A percentile compares a stretch with the other conserved stretches of the same genome.
Evolutionary conservation across 1,140 invertebrate species (phyloP).

Genomic region (Sitodiplosis mosellana): DNA sequence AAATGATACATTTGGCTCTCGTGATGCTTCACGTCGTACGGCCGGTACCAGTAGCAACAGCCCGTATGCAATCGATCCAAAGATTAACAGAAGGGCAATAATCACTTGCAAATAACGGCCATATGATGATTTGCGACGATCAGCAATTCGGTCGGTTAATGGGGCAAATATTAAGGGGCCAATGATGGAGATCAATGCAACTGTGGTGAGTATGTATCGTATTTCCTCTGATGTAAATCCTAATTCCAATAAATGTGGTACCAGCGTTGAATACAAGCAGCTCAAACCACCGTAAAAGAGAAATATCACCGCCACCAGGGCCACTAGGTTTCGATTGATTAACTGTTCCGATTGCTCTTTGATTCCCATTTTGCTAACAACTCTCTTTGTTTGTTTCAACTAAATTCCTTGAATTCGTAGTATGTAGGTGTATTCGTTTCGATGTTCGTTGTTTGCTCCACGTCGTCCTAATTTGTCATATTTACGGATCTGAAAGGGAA

Average conservation of each 20-base stretch:
- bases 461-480: no score
- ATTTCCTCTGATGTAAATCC: slow-evolving; percentile 49
- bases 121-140: slow-evolving; percentile 17
- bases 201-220: slow-evolving; percentile 48
- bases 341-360: slow-evolving; percentile 8
- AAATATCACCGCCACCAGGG: slow-evolving; percentile 19
- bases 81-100: slow-evolving; percentile 42
- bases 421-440: no score
- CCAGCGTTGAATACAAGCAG: slow-evolving; percentile 53
- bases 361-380: slow-evolving; percentile 19
- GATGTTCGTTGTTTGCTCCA: no score
- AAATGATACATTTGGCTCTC: slow-evolving; percentile 41
- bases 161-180: slow-evolving; percentile 45
- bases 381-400: no score
- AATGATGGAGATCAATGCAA: slow-evolving; percentile 49
- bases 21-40: slow-evolving; percentile 32
- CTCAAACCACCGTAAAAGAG: slow-evolving; percentile 41
- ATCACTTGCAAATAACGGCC: slow-evolving; percentile 35
- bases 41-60: slow-evolving; percentile 42
- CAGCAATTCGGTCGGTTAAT: slow-evolving; percentile 43
- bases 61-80: slow-evolving; percentile 45
- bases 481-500: no score
- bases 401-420: no score
- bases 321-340: slow-evolving; percentile 19
- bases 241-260: slow-evolving; percentile 47